These are phyloP conservation scores for Leptosomus discolor DNA, from an alignment of 2,113 vertebrate species.

Conservation along the genomic window DNA sequence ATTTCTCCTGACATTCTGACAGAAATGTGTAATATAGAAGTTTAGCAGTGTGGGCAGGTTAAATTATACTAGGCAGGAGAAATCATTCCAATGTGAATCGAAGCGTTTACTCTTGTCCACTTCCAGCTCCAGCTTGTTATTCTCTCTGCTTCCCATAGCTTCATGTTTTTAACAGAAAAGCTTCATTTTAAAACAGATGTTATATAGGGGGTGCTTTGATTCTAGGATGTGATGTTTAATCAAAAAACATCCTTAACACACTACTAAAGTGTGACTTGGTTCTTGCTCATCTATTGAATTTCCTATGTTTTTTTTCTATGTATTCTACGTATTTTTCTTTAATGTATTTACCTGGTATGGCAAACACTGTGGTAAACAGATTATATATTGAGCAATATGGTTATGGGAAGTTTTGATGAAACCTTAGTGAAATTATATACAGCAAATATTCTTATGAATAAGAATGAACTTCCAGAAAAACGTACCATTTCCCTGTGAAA, in stretches of 20 bases:
- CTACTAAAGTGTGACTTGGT: neutral
- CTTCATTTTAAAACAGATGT: neutral
- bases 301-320: neutral
- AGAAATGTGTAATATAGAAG: conserved; percentile 64
- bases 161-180: neutral
- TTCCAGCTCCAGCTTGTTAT: conserved; percentile 1
- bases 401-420: neutral
- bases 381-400: neutral
- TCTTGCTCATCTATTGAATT: neutral
- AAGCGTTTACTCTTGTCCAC: conserved; percentile 58
- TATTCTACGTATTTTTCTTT: neutral
- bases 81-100: conserved; percentile 67
- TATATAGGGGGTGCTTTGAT: neutral
- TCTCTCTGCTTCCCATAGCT: neutral
- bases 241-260: neutral
- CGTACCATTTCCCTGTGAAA: neutral
- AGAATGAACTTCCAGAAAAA: neutral
- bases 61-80: conserved; percentile 65
- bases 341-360: neutral
- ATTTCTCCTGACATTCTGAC: conserved; percentile 68
- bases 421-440: neutral
- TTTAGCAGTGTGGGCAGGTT: conserved; percentile 70
- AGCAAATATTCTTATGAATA: conserved; percentile 19
- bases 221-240: neutral
- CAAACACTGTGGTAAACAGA: neutral